These are phyloP conservation scores for Tinea semifulvella DNA, from an alignment of 2,888 invertebrate genomes.

Conservation along the genomic window DNA sequence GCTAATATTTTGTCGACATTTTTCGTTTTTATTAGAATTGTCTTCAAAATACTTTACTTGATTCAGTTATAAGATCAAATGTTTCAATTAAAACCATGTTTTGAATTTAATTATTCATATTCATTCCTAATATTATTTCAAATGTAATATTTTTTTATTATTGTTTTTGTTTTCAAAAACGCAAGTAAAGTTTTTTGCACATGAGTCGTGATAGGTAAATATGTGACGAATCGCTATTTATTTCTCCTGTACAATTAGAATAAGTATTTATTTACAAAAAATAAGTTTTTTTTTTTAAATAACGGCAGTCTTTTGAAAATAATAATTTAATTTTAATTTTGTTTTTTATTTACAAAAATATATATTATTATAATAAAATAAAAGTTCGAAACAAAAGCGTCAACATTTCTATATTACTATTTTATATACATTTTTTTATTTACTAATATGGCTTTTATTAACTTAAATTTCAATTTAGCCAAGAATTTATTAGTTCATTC, in stretches of 20 bases:
- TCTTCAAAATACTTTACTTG: constrained; percentile 8
- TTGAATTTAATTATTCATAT: background rate
- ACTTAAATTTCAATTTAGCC: constrained; percentile 26
- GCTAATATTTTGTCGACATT: constrained; percentile 7
- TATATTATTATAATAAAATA: constrained; percentile 39
- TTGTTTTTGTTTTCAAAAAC: constrained; percentile 8
- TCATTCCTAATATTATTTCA: constrained; percentile 8
- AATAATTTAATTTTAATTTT: constrained; percentile 28
- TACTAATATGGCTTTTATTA: constrained; percentile 60
- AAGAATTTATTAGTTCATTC: background rate
- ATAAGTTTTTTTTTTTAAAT: background rate
- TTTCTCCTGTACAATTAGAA: constrained; percentile 24
- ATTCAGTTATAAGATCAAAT: background rate
- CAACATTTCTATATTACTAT: constrained; percentile 46
- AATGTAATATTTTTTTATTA: background rate
- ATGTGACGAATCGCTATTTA: constrained; percentile 62
- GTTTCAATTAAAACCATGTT: background rate
- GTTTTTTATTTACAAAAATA: constrained; percentile 45
- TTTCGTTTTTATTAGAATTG: background rate
- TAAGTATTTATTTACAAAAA: constrained; percentile 14
- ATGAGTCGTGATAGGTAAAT: constrained; percentile 15
- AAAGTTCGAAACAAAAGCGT: constrained; percentile 25
- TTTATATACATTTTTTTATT: constrained; percentile 50
- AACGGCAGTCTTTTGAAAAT: constrained; percentile 61
- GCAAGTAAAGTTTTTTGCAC: background rate